Evolutionary conservation across 2,888 invertebrate genomes (phyloP), one percentile per base, ranked within the genome.

Genomic region (Sphaeridia pumilis): DNA sequence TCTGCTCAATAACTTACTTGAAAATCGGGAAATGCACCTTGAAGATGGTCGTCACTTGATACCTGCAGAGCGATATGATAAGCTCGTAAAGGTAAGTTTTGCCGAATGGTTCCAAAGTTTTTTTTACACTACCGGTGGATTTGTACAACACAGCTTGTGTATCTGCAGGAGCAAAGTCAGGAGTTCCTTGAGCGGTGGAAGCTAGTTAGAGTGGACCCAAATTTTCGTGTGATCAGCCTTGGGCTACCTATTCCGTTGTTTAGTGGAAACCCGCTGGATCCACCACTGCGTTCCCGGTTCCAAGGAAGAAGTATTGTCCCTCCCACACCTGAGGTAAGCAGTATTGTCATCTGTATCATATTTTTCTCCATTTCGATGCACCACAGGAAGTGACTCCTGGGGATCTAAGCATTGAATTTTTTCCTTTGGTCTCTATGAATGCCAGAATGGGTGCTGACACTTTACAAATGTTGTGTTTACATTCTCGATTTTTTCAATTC

Each of bases 11-110:
- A 97, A 97, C 74, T 75, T 97, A 50, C 73, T 97, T 49, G 95
- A 97, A 73, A 97, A 97, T 72, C 77, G 95, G 52, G 97, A 97
- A 73, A 95, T 97, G 94, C 92, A 95, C 72, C 75, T 97, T 56
- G 95, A 97, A 73, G 95, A 95, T 74, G 97, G 97, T 0, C 75
- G 93, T 65, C 88, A 95, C 69, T 74, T 97, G 35, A 84, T 97
- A 69, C 84, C 92, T 0, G 83, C 92, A 7, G 74, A 79, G 3
- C 79, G 92, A 73, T 97, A 89, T 68, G 94, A 97, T 68, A 86
- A 87, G 69, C 73, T 97, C 17, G 71, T 90, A 14, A 71, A 87
- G 77, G 90, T 89, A 68, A 38, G 43, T 41, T 10, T 43, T 21
- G 22, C 24, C 25, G 7, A 7, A 7, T 38, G 5, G n/a, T 7